These are phyloP conservation scores for Octodon degus DNA, from an alignment of 2,113 vertebrate genomes.

Conservation along the genomic window DNA sequence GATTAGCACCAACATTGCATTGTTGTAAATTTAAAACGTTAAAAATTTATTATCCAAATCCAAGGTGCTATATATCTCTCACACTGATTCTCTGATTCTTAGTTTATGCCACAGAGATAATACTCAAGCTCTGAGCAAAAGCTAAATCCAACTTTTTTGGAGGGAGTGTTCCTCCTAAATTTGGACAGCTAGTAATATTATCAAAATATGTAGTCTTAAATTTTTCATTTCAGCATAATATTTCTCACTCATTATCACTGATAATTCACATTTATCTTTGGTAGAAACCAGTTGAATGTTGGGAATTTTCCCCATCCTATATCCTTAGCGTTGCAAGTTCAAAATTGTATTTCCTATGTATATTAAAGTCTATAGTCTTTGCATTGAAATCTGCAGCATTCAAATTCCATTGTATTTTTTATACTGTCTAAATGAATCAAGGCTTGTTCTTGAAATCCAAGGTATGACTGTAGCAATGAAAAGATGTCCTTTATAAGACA, in stretches of 20 bases:
- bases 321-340: neutral
- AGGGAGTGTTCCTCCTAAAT: neutral
- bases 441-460: conserved; percentile 47
- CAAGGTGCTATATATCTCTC: neutral
- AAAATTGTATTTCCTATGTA: neutral
- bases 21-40: conserved; percentile 45
- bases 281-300: neutral
- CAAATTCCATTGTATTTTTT: neutral
- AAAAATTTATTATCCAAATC: neutral
- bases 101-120: neutral
- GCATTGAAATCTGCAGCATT: neutral
- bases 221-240: neutral
- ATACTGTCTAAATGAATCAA: conserved; percentile 17
- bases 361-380: neutral
- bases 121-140: neutral
- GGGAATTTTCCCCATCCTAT: neutral
- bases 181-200: neutral
- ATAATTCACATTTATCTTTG: conserved; percentile 1
- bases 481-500: conserved; percentile 16
- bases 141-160: conserved; percentile 13
- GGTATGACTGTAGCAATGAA: conserved; percentile 18
- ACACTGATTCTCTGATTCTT: conserved; percentile 18
- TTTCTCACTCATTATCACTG: neutral
- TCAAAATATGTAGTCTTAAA: neutral
- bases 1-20: conserved; percentile 33